Base-by-base conservation (phyloP, 2,888 invertebrate genomes). In the Epistrophe eligans region DNA sequence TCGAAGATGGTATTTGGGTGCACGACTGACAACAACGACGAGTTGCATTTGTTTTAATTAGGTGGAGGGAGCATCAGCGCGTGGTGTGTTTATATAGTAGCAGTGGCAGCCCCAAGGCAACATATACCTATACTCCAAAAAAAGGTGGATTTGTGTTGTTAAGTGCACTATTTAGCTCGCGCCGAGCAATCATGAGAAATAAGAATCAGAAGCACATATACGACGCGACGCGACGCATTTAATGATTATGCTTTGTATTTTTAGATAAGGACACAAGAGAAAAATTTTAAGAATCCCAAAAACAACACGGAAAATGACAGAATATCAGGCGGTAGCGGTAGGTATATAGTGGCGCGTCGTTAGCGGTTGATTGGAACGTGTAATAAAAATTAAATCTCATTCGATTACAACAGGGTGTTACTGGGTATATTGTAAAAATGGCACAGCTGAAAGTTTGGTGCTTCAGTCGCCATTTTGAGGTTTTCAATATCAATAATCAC, bases 1-100 rank as follows among this genome's bases (percentile, higher is more conserved):
- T n/a, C 15, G 32, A 19, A 17, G 73, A 80, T 8, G 19, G 55
- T 57, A 71, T 72, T 72, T 73, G 72, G 60, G 50, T 72, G 80
- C 70, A 64, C 70, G 40, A 70, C 40, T 28, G 40, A 70, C 70
- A 70, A 28, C 43, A 40, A 24, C 19, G 71, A 71, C 43, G 82
- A 66, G 52, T 82, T 82, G 82, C 87, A 79, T 79, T 83, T 83
- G 87, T 79, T 83, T 87, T 87, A 87, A 87, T 87, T 82, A 83
- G 83, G 79, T 71, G 76, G 60, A 67, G 79, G 82, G 72, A 76
- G 60, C 79, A 35, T 35, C 35, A 58, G 82, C 52, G 82, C 60
- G 67, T 82, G 76, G 87, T 80, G 72, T 79, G 82, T 82, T 87
- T 82, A 79, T 79, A 72, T 76, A 79, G 48, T 83, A 71, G 24